Conservation (phyloP, 2,888 invertebrate species). For the Pandemis heparana region DNA sequence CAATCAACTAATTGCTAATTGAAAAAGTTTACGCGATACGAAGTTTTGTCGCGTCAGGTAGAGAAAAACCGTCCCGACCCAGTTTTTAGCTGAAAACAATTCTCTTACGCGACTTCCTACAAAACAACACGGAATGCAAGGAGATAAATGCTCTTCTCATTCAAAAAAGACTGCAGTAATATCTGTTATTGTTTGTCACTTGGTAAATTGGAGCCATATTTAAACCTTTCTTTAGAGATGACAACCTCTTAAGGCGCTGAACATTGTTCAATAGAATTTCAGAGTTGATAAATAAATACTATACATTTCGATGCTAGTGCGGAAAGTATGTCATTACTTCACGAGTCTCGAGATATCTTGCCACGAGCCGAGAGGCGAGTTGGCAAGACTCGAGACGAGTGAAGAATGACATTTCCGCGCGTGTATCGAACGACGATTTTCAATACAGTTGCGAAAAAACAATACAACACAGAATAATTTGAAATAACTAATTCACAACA, state of each 20-base stretch:
- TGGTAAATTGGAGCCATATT: background rate
- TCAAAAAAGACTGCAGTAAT: constrained; percentile 9
- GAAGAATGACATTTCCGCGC: too few species aligned
- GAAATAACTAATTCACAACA: too few species aligned
- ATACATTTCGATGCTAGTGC: too few species aligned
- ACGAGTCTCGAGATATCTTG: too few species aligned
- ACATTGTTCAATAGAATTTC: background rate
- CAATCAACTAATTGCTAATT: constrained; percentile 80
- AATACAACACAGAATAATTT: too few species aligned
- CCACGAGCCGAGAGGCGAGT: too few species aligned
- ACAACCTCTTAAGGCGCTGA: background rate
- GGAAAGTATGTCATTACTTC: too few species aligned
- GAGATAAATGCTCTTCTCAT: constrained; percentile 34
- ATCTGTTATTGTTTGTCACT: constrained; percentile 1
- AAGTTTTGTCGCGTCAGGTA: constrained; percentile 60
- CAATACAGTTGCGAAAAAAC: too few species aligned
- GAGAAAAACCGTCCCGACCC: constrained; percentile 62
- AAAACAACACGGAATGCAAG: constrained; percentile 40
- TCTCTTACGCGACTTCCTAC: constrained; percentile 45
- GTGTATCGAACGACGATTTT: too few species aligned
- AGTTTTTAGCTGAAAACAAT: constrained; percentile 64
- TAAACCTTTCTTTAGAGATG: background rate
- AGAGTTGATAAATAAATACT: background rate
- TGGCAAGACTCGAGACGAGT: too few species aligned
- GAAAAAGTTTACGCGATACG: constrained; percentile 69